Conservation (phyloP, 2,797 vertebrate species). For the Coregonus suidteri region DNA sequence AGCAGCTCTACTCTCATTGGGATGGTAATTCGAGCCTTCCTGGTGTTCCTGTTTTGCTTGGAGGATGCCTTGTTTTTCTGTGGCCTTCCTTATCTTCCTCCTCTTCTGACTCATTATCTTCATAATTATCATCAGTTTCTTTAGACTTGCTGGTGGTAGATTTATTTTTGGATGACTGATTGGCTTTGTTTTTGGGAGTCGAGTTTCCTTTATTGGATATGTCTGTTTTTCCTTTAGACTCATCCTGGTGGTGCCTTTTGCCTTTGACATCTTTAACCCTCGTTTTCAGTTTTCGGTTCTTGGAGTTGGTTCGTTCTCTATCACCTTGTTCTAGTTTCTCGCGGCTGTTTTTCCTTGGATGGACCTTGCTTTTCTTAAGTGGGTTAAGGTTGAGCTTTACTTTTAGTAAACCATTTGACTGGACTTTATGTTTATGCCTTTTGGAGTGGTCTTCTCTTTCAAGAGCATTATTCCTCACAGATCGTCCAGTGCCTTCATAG, state of each 20-base stretch:
- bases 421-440: conserved; percentile 56
- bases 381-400: conserved; percentile 83
- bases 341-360: conserved; percentile 64
- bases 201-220: neutral
- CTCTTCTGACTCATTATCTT: conserved; percentile 13
- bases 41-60: conserved; percentile 18
- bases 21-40: neutral
- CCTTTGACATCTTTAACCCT: conserved; percentile 14
- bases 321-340: conserved; percentile 38
- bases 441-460: conserved; percentile 14
- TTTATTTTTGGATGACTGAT: conserved; percentile 30
- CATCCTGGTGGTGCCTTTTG: neutral
- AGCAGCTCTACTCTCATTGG: neutral
- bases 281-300: conserved; percentile 34
- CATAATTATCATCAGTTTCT: conserved; percentile 13
- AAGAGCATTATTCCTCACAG: conserved; percentile 4
- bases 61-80: conserved; percentile 12
- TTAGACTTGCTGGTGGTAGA: conserved; percentile 15
- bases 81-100: conserved; percentile 7
- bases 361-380: conserved; percentile 76
- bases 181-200: conserved; percentile 28
- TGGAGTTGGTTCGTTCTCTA: conserved; percentile 35
- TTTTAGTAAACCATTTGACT: conserved; percentile 62
- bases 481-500: conserved; percentile 6
- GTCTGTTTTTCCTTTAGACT: conserved; percentile 4